Conservation (phyloP, 1,140 invertebrate genomes). For the Argopecten irradians region DNA sequence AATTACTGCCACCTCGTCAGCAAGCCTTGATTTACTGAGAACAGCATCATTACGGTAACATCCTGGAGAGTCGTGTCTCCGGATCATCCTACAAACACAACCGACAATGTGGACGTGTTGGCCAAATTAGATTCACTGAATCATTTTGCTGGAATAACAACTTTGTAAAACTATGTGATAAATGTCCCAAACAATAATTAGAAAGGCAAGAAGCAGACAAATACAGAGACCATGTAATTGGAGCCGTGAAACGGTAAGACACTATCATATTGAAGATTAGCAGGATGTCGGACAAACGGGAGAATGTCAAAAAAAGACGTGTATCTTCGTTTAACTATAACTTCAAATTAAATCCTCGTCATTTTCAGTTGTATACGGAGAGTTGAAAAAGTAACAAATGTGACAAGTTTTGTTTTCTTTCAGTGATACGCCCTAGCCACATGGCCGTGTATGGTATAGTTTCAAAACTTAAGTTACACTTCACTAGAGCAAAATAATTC, state of each 20-base stretch:
- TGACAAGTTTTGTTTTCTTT: too few species aligned
- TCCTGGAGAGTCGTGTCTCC: neutral
- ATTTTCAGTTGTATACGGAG: too few species aligned
- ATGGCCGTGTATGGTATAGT: too few species aligned
- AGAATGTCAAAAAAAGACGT: neutral
- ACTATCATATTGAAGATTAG: neutral
- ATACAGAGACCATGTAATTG: neutral
- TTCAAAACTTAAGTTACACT: too few species aligned
- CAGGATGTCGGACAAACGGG: neutral
- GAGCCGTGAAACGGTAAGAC: neutral
- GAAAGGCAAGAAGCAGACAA: neutral
- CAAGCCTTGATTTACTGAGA: neutral
- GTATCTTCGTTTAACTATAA: too few species aligned
- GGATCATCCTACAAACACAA: neutral
- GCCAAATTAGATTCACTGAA: neutral
- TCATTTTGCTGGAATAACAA: neutral
- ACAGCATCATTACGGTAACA: neutral
- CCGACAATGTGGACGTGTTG: neutral
- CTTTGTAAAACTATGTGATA: neutral
- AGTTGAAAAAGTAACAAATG: too few species aligned
- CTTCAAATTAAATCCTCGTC: too few species aligned
- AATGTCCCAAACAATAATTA: neutral
- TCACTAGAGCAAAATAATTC: too few species aligned
- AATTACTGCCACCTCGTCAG: neutral
- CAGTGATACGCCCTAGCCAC: too few species aligned